A percentile compares a stretch with the other conserved stretches of the same genome.
Conservation (phyloP, 2,888 invertebrate genomes). For the Aricia artaxerxes region DNA sequence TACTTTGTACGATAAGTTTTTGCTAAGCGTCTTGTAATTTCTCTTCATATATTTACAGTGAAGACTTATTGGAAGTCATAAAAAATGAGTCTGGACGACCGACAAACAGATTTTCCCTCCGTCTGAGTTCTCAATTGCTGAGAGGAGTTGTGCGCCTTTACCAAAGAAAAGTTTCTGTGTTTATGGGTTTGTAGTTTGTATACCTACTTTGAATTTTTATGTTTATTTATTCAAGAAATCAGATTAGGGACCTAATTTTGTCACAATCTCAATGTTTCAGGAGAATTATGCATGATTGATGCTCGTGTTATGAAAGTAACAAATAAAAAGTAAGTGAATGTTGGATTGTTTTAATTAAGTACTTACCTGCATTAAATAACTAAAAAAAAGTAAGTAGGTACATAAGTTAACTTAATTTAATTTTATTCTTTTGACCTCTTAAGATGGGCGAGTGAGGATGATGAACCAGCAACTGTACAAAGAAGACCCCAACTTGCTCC, state of each 20-base stretch:
- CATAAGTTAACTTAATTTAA: not conserved
- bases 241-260: not conserved
- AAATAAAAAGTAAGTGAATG: conserved; percentile 63
- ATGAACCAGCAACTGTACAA: conserved; percentile 11
- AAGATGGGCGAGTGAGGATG: conserved; percentile 28
- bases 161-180: conserved; percentile 59
- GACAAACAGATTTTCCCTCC: conserved; percentile 63
- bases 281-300: conserved; percentile 66
- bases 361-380: conserved; percentile 42
- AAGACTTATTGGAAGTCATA: conserved; percentile 62
- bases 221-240: too few relatives aligned
- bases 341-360: too few relatives aligned
- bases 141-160: conserved; percentile 66
- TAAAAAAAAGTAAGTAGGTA: conserved; percentile 62
- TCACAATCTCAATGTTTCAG: conserved; percentile 49
- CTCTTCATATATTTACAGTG: conserved; percentile 50
- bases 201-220: not conserved
- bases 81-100: conserved; percentile 66
- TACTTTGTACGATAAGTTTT: not conserved
- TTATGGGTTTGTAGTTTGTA: conserved; percentile 53
- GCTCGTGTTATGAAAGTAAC: conserved; percentile 59
- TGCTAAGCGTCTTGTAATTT: not conserved
- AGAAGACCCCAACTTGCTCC: conserved; percentile 43
- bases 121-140: conserved; percentile 68
- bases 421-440: not conserved